phyloP scores from a whole-genome alignment of 2,113 vertebrate genomes.

The Bubo blakistoni region DNA sequence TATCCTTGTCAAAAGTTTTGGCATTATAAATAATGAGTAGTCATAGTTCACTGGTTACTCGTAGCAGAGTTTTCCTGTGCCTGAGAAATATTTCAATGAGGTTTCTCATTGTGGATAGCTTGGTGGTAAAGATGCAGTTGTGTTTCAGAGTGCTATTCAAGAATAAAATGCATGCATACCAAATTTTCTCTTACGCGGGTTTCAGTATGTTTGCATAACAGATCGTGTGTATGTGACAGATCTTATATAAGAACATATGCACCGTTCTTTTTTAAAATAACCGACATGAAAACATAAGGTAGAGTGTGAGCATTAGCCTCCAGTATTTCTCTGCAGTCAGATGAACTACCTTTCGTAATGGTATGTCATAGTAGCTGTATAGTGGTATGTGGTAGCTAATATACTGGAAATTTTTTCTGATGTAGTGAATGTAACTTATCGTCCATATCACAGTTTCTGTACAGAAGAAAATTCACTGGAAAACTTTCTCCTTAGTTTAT shows the following conservation, averaged over 20 bases:
- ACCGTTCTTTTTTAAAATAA: background rate
- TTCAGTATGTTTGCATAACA: background rate
- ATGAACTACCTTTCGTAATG: background rate
- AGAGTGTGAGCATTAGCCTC: background rate
- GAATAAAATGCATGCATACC: background rate
- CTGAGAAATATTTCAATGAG: background rate
- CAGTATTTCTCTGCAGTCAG: background rate
- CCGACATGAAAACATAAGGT: background rate
- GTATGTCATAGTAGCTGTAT: background rate
- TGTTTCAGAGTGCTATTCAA: background rate
- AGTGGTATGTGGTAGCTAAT: background rate
- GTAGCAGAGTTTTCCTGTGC: background rate
- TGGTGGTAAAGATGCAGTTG: background rate
- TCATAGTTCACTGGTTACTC: background rate
- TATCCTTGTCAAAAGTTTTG: background rate
- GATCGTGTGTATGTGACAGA: background rate
- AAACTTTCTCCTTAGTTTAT: background rate
- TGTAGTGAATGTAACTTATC: background rate
- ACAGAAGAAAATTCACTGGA: background rate
- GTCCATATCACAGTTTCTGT: background rate
- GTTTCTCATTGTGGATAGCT: background rate
- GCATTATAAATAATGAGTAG: background rate
- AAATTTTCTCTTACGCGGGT: background rate
- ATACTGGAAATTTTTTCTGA: background rate
- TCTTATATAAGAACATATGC: background rate